Evolutionary conservation across 1,140 invertebrate species (phyloP), one percentile per base, ranked within the genome.

Genomic region (Tribolium madens): DNA sequence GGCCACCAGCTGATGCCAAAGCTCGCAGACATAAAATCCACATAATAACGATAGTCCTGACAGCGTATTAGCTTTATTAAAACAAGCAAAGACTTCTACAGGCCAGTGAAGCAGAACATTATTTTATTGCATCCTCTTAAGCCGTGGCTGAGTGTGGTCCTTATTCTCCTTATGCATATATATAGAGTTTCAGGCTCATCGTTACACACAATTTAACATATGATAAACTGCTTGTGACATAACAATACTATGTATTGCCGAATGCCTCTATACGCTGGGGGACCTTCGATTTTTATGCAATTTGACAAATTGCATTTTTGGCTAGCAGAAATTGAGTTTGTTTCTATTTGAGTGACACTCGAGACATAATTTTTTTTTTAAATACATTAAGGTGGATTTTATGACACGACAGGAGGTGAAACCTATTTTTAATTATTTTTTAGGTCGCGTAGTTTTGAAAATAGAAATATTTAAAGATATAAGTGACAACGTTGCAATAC

Each of bases 1-100:
- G 17, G 18, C 57, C n/a, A 64, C 7, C 57, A 64, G 57, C 57
- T 64, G n/a, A n/a, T n/a, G 57, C 57, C 57, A 18, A 64, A 31
- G 57, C 26, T 31, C 3, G 21, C 57, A 18, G 21, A 74, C 36
- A 57, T 57, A 74, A 75, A 64, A 64, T 75, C 14, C 33, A 75
- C 57, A 42, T 21, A 68, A 68, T 75, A 75, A 75, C 15, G 47
- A 47, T 46, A 60, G 31, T 68, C 53, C 73, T 48, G 73, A 75
- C 73, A 75, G 33, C 53, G 47, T 75, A 75, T 75, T 75, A 75
- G 73, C 73, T 77, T 77, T 77, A 77, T 77, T 73, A 77, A 77
- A 77, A 77, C 76, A 77, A 73, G 21, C 76, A 26, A 73, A 77
- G 76, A 60, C 76, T 77, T 77, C 69, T 73, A 71, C 69, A 57